phyloP scores from a whole-genome alignment of 2,113 vertebrate species.

The Nothoprocta pentlandii region DNA sequence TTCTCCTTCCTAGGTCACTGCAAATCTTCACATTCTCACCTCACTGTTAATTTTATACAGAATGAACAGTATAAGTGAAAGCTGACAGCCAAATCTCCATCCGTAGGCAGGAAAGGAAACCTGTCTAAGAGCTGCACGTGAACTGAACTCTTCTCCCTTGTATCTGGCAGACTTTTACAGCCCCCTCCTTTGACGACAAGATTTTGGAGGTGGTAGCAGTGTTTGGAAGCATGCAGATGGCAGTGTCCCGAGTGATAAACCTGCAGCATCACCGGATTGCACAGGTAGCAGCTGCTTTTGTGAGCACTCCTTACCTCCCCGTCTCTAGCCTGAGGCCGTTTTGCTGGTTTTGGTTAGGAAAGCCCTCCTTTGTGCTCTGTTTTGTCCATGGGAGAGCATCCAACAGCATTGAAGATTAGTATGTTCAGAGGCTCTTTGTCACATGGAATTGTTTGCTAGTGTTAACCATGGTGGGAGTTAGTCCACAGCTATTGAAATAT shows the following conservation, averaged over 20 bases:
- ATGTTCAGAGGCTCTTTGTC: background rate
- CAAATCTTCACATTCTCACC: background rate
- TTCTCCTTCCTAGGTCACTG: background rate
- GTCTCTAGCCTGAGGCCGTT: background rate
- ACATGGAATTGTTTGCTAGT: background rate
- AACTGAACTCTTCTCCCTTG: background rate
- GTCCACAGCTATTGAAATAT: background rate
- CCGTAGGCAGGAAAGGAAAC: background rate
- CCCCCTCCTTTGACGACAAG: conserved; percentile 97
- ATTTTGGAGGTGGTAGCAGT: conserved; percentile 97
- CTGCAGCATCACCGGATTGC: conserved; percentile 97
- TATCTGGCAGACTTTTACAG: conserved; percentile 88
- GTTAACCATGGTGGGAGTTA: background rate
- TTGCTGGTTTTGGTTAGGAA: background rate
- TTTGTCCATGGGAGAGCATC: background rate
- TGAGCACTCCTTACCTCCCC: background rate
- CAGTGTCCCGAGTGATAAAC: conserved; percentile 95
- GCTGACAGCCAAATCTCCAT: fast-evolving
- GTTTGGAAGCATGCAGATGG: conserved; percentile 99
- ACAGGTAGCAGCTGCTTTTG: conserved; percentile 81
- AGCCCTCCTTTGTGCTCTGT: background rate
- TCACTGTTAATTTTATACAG: background rate
- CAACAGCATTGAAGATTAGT: background rate
- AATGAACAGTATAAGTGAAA: background rate
- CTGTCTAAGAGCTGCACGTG: background rate